Conservation (phyloP, 2,113 vertebrate species). For the Brachypteracias leptosomus region DNA sequence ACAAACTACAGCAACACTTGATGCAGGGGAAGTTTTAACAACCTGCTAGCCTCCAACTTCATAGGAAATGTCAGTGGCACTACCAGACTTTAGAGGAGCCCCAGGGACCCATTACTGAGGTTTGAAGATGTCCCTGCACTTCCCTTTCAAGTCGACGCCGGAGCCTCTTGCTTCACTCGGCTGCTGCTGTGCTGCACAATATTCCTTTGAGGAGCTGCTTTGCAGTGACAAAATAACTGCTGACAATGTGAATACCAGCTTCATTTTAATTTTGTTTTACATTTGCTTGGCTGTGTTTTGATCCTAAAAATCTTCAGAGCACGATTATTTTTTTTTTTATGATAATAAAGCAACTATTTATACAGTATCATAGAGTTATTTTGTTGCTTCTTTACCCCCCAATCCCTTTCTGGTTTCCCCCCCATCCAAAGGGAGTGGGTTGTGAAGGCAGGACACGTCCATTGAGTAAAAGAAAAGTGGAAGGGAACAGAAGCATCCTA, state of each 20-base stretch:
- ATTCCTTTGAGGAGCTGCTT: slow-evolving; percentile 69
- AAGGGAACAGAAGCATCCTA: neutral
- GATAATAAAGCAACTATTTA: slow-evolving; percentile 63
- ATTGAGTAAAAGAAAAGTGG: neutral
- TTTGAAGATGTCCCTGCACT: slow-evolving; percentile 68
- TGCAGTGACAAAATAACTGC: slow-evolving; percentile 73
- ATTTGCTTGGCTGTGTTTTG: slow-evolving; percentile 62
- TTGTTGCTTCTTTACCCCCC: neutral
- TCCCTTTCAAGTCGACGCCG: slow-evolving; percentile 49
- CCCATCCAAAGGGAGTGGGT: neutral
- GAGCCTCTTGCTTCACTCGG: slow-evolving; percentile 48
- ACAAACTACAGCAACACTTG: slow-evolving; percentile 41
- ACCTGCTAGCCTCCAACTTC: slow-evolving; percentile 67
- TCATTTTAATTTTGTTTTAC: slow-evolving; percentile 74
- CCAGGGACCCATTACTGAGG: slow-evolving; percentile 67
- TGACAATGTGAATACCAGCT: slow-evolving; percentile 64
- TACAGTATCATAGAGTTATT: neutral
- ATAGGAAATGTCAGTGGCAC: slow-evolving; percentile 64
- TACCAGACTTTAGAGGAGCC: slow-evolving; percentile 55
- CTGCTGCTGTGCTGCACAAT: slow-evolving; percentile 60
- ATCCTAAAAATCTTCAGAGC: slow-evolving; percentile 50
- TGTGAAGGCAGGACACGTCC: slow-evolving; percentile 7
- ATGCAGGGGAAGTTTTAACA: slow-evolving; percentile 61
- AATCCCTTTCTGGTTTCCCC: neutral
- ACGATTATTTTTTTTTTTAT: slow-evolving; percentile 23